Evolutionary conservation across 2,113 vertebrate genomes (phyloP).

Genomic region (Nerophis ophidion): DNA sequence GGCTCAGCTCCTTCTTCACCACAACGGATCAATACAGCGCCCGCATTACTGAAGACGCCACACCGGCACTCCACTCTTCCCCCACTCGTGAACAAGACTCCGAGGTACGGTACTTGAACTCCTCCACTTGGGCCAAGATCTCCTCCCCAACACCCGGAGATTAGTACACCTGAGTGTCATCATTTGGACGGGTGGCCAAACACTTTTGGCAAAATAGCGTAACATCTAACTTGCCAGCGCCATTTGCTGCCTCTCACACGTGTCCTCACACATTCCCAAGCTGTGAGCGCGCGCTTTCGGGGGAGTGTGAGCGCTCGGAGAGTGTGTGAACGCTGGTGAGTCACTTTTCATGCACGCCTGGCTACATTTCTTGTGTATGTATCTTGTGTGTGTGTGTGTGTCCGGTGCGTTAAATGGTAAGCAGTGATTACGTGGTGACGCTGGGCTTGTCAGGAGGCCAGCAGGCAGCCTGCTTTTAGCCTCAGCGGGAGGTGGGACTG

Average conservation of each 20-base stretch:
- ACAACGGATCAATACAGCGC: too few species aligned
- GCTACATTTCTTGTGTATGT: constrained; percentile 22
- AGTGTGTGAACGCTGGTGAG: not conserved
- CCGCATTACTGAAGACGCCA: too few species aligned
- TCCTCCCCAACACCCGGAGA: too few species aligned
- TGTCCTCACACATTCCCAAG: constrained; percentile 38
- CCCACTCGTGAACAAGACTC: too few species aligned
- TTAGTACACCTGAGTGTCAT: too few species aligned
- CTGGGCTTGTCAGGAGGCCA: constrained; percentile 63
- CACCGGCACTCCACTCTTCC: too few species aligned
- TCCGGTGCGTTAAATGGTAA: constrained; percentile 42
- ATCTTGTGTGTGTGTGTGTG: constrained; percentile 13
- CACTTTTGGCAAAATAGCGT: not conserved
- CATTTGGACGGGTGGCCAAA: too few species aligned
- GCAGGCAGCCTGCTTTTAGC: constrained; percentile 62
- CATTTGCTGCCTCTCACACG: constrained; percentile 52
- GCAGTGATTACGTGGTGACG: constrained; percentile 62
- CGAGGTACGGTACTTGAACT: too few species aligned
- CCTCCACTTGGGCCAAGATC: too few species aligned
- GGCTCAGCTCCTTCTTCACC: too few species aligned
- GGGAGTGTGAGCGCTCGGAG: constrained; percentile 3
- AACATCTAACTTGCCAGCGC: constrained; percentile 37
- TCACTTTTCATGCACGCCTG: constrained; percentile 21
- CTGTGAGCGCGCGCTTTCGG: constrained; percentile 28
- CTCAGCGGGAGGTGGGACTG: constrained; percentile 47